phyloP scores from a whole-genome alignment of 2,113 vertebrate species.

The Brachyhypopomus gauderio region DNA sequence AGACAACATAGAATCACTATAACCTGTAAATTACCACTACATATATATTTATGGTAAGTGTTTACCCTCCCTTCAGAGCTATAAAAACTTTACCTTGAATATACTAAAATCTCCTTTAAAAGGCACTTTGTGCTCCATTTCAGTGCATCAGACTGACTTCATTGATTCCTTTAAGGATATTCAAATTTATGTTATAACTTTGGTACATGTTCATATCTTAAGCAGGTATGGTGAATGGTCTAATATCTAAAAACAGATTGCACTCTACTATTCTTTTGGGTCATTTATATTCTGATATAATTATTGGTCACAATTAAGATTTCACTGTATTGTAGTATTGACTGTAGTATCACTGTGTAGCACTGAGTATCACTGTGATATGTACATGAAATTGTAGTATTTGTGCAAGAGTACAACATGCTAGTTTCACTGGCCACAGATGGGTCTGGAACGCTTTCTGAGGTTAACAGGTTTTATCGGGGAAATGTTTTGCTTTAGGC shows the following conservation, averaged over 20 bases:
- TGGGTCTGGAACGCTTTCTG: neutral
- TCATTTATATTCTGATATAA: no score
- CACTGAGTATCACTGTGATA: no score
- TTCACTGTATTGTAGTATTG: neutral
- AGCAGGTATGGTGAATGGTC: no score
- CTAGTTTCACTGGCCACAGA: neutral
- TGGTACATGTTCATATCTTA: neutral
- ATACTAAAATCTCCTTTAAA: neutral
- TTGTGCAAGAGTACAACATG: neutral
- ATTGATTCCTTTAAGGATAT: neutral
- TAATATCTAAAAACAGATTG: no score
- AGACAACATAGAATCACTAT: neutral
- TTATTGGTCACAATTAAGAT: no score
- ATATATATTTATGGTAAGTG: neutral
- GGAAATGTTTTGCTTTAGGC: constrained; percentile 18
- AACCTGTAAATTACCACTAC: neutral
- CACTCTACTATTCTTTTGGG: no score
- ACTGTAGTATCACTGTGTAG: no score
- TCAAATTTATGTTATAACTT: neutral
- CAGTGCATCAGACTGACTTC: neutral
- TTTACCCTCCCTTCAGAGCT: neutral
- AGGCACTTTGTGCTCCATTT: neutral
- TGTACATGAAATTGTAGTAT: neutral
- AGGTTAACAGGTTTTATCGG: neutral
- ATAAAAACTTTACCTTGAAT: neutral